Conservation (phyloP, 1,140 invertebrate genomes). For the Saxidomus purpurata region DNA sequence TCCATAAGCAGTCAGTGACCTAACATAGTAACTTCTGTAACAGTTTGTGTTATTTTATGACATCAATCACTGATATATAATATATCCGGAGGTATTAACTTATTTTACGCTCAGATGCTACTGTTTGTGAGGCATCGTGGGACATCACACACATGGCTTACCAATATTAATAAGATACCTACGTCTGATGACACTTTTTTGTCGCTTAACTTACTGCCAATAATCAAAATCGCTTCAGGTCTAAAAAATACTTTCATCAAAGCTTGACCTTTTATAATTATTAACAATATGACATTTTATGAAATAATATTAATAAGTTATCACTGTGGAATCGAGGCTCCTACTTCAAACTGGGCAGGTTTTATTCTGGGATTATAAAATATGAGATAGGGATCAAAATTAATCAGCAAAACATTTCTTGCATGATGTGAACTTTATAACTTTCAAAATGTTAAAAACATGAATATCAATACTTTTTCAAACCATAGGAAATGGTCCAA, state of each 20-base stretch:
- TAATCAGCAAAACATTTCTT: neutral
- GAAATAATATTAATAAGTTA: conserved; percentile 9
- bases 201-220: neutral
- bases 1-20: neutral
- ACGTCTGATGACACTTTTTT: conserved; percentile 17
- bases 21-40: neutral
- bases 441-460: neutral
- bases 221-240: neutral
- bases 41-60: neutral
- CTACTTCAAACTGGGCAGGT: neutral
- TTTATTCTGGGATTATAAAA: neutral
- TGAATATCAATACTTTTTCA: neutral
- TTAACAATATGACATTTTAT: conserved; percentile 13
- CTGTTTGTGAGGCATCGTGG: conserved; percentile 30
- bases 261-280: conserved; percentile 4
- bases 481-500: neutral
- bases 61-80: neutral
- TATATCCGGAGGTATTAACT: conserved; percentile 28
- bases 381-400: neutral
- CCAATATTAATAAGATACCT: conserved; percentile 3
- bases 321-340: neutral
- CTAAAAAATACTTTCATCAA: neutral
- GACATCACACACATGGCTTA: conserved; percentile 31
- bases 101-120: conserved; percentile 18
- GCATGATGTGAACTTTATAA: neutral